Evolutionary conservation across 92 coral and sea anemone species (phyloP).

Genomic region (Zoanthus sociatus): DNA sequence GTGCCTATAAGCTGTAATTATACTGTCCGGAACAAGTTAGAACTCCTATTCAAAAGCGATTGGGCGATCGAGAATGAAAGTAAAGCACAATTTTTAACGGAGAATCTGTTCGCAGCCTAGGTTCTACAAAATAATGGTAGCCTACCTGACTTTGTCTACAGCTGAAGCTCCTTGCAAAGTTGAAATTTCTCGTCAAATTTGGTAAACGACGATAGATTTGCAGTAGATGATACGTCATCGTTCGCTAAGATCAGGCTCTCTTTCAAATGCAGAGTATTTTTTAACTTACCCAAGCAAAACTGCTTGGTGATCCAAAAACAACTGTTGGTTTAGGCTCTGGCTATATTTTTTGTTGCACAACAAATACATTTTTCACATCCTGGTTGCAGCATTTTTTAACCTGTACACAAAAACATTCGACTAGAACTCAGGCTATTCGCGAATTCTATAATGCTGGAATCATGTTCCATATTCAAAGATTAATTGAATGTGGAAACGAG

Average conservation of each 20-base stretch:
- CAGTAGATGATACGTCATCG: background rate
- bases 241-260: background rate
- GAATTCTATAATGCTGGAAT: background rate
- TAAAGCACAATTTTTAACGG: background rate
- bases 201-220: background rate
- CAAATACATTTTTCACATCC: background rate
- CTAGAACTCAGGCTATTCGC: background rate
- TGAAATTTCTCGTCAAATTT: background rate
- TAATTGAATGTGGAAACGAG: too few species aligned
- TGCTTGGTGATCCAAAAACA: background rate
- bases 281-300: background rate
- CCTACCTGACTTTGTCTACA: slow-evolving; percentile 31
- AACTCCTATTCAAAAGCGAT: too few species aligned
- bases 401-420: background rate
- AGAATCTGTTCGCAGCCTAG: background rate
- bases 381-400: too few species aligned
- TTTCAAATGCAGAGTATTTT: background rate
- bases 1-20: too few species aligned
- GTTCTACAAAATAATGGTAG: background rate
- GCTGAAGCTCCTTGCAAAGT: slow-evolving; percentile 15
- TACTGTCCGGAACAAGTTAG: too few species aligned
- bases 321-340: background rate
- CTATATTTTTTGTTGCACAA: background rate
- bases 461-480: too few species aligned
- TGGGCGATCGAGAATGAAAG: background rate